These are phyloP conservation scores for Rhinichthys osculus DNA, from an alignment of 2,797 vertebrate genomes.

Conservation along the genomic window DNA sequence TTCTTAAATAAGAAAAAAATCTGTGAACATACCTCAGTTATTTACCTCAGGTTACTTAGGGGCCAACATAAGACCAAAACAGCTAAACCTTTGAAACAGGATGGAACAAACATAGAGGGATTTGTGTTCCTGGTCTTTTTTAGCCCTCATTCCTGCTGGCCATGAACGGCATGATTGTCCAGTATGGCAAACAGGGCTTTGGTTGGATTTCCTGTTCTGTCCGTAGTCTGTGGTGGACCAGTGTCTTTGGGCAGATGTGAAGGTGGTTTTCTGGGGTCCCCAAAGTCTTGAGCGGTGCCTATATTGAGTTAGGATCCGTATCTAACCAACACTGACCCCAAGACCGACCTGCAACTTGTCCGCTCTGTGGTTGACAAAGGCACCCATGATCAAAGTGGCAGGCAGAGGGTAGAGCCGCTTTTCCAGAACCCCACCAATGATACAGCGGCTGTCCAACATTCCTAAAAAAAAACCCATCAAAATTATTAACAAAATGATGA, in stretches of 20 bases:
- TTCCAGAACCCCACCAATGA: slow-evolving; percentile 92
- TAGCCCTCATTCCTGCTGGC: neutral
- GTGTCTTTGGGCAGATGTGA: slow-evolving; percentile 55
- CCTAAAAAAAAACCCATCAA: slow-evolving; percentile 74
- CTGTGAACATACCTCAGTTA: slow-evolving; percentile 10
- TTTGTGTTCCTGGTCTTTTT: neutral
- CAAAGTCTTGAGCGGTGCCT: neutral
- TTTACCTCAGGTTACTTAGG: slow-evolving; percentile 2
- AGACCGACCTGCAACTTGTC: slow-evolving; percentile 89
- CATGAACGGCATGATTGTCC: slow-evolving; percentile 17
- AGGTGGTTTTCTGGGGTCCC: slow-evolving; percentile 23
- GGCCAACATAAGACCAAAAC: neutral
- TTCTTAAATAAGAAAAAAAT: neutral
- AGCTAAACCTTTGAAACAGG: slow-evolving; percentile 7
- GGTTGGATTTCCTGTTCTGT: neutral
- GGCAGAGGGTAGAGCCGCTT: slow-evolving; percentile 91
- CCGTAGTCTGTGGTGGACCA: slow-evolving; percentile 1
- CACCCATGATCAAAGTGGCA: slow-evolving; percentile 92
- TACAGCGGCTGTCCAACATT: slow-evolving; percentile 93
- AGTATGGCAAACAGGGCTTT: slow-evolving; percentile 17
- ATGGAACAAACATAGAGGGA: slow-evolving; percentile 18
- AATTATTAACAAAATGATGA: neutral
- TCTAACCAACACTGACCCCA: slow-evolving; percentile 76
- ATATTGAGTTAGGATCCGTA: neutral
- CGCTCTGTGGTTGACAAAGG: slow-evolving; percentile 93